Base-by-base conservation (phyloP, 2,888 invertebrate genomes). In the Drosophila colorata region DNA sequence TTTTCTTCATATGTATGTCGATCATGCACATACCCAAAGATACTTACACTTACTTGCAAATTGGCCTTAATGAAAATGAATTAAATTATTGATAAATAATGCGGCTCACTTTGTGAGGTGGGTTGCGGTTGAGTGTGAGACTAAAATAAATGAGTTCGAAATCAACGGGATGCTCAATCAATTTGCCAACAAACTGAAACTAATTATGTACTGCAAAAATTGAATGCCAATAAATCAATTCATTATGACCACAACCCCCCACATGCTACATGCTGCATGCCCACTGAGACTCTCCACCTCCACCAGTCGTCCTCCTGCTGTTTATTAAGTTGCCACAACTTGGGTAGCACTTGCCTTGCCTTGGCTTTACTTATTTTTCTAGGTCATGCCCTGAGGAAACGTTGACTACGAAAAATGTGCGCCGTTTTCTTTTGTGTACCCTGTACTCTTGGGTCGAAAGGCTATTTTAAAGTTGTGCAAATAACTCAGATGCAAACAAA, bases 181-280 rank as follows among this genome's bases (percentile, higher is more conserved):
- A 87, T 74, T 80, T 68, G 61, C 46, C 38, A 59, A 70, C 57
- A 80, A 66, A 56, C 69, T 65, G 55, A 69, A 80, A 74, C 80
- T 87, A 82, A 84, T 87, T 87, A 82, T 85, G 58, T 43, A 28
- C 74, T 63, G 64, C 61, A 78, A 80, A 74, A 76, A 71, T 72
- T 70, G 69, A 72, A 65, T 73, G 68, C 60, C 69, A 65, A 84
- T 87, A 87, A 87, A 84, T 84, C 84, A 84, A 84, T 84, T 84
- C 49, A 81, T 84, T 87, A 75, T 79, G 59, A 52, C 33, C 38
- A 38, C 33, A 73, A 43, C 33, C 13, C 33, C 44, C 25, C 38
- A 58, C 55, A 70, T 51, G 46, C 38, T 38, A 49, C 51, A 56
- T 65, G 76, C 57, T 25, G 28, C 55, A 65, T 74, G 69, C 69